Base-by-base conservation (phyloP, 1,140 invertebrate species). In the Drosophila truncata region DNA sequence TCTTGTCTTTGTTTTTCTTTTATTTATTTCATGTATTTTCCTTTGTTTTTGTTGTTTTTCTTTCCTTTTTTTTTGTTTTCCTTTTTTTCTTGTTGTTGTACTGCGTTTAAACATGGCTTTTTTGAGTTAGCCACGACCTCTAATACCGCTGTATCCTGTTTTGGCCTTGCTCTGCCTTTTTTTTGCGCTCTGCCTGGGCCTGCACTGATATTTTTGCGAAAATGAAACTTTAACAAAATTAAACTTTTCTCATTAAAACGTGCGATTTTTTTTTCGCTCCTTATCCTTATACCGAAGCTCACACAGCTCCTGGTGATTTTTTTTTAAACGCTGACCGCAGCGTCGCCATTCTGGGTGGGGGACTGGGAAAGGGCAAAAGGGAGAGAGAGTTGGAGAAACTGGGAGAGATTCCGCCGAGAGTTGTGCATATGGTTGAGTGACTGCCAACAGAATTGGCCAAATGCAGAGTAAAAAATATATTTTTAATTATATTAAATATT, bases 241-340 rank as follows among this genome's bases (percentile, higher is more conserved):
- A 92, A 92, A 92, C 91, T 92, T 92, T 92, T 92, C 91, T 92
- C 91, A 92, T 92, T 92, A 92, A 92, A 92, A 92, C 91, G 87
- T 91, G 91, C 86, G 75, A 91, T 91, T 82, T 55, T 87, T 82
- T 84, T 80, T 4, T 27, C 69, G n/a, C 41, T 57, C 23, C 44
- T 59, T 54, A 50, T 55, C 42, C 71, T 49, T 44, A 35, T 39
- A 37, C 39, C 54, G n/a, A 66, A 76, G 72, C 59, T 52, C 52
- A 55, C 52, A 47, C 46, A 60, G 42, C 39, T 71, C 41, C 62
- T 63, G 47, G 47, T 60, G 58, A 50, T 71, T 73, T 74, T 50
- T 29, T 82, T 71, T 78, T 82, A 78, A 84, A 75, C 65, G 84
- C 78, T 90, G 85, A 88, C 86, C 85, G 81, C 82, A 90, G 71